These are phyloP conservation scores for Ectobius pallidus DNA, from an alignment of 2,888 invertebrate species.

Conservation along the genomic window DNA sequence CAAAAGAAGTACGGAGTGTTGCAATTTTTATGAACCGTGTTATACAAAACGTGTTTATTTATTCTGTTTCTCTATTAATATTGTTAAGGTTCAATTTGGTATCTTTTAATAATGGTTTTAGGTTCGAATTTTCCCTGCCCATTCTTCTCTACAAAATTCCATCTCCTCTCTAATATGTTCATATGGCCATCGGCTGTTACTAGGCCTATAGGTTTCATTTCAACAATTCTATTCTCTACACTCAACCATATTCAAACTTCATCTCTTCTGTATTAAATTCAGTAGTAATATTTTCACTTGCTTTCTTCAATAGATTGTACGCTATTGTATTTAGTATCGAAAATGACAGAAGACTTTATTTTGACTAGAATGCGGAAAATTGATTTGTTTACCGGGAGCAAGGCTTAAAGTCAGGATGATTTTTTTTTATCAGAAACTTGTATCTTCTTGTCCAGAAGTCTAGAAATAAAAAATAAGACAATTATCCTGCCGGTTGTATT, in stretches of 20 bases:
- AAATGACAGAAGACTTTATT: too few species aligned
- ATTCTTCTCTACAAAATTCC: not conserved
- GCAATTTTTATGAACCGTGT: not conserved
- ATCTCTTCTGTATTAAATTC: constrained; percentile 2
- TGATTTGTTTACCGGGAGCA: too few species aligned
- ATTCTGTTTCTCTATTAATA: not conserved
- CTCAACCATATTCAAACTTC: not conserved
- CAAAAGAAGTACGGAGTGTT: constrained; percentile 12
- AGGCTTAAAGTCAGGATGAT: too few species aligned
- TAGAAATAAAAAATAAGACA: too few species aligned
- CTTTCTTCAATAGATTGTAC: too few species aligned
- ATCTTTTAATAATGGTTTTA: constrained; percentile 20
- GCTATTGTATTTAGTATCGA: too few species aligned
- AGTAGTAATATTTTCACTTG: not conserved
- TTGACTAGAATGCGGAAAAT: too few species aligned
- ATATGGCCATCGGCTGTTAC: not conserved
- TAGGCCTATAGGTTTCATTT: constrained; percentile 6
- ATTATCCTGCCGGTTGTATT: too few species aligned
- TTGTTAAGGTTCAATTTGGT: constrained; percentile 22
- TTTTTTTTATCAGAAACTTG: too few species aligned
- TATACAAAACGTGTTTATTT: not conserved
- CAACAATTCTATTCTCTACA: not conserved
- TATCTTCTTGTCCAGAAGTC: too few species aligned
- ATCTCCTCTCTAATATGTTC: not conserved
- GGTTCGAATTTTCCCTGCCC: not conserved